Percentiles rank a stretch among this genome's conserved stretches.
These are phyloP conservation scores for Lutjanus argentimaculatus DNA, from an alignment of 2,797 vertebrate species.

Conservation along the genomic window DNA sequence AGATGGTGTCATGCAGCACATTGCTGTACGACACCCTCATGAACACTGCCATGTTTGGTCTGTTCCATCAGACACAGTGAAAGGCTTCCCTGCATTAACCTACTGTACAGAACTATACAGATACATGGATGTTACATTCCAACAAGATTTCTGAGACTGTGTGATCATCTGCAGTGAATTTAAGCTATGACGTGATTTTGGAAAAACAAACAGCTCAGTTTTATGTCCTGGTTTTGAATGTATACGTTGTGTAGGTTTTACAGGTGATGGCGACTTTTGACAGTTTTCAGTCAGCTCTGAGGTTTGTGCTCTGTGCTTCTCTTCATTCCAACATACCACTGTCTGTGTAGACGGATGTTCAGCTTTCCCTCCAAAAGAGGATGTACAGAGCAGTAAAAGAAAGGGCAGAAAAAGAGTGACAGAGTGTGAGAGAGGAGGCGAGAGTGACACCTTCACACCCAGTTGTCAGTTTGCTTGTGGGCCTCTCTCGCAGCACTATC, in stretches of 20 bases:
- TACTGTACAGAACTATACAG: constrained; percentile 6
- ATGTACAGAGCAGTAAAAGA: constrained; percentile 43
- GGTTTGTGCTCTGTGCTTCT: constrained; percentile 39
- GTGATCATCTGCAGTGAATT: constrained; percentile 58
- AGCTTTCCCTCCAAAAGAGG: constrained; percentile 65
- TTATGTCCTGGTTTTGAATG: constrained; percentile 61
- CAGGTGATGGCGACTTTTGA: constrained; percentile 72
- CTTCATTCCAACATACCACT: constrained; percentile 65
- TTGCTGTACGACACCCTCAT: constrained; percentile 25
- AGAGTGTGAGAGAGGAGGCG: constrained; percentile 56
- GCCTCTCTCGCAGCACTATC: constrained; percentile 49
- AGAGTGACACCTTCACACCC: constrained; percentile 82
- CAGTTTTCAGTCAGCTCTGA: constrained; percentile 77
- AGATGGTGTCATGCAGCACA: background rate
- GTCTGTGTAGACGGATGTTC: constrained; percentile 54
- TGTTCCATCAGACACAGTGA: constrained; percentile 16
- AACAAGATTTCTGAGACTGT: constrained; percentile 32
- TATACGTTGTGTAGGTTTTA: constrained; percentile 71
- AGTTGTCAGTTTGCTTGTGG: constrained; percentile 79
- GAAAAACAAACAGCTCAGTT: constrained; percentile 67
- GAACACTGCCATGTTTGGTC: constrained; percentile 28
- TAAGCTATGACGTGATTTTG: constrained; percentile 57
- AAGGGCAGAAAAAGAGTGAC: constrained; percentile 25
- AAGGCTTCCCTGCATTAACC: constrained; percentile 21
- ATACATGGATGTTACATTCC: constrained; percentile 30